Conservation (phyloP, 2,113 vertebrate species). For the Indicator indicator region DNA sequence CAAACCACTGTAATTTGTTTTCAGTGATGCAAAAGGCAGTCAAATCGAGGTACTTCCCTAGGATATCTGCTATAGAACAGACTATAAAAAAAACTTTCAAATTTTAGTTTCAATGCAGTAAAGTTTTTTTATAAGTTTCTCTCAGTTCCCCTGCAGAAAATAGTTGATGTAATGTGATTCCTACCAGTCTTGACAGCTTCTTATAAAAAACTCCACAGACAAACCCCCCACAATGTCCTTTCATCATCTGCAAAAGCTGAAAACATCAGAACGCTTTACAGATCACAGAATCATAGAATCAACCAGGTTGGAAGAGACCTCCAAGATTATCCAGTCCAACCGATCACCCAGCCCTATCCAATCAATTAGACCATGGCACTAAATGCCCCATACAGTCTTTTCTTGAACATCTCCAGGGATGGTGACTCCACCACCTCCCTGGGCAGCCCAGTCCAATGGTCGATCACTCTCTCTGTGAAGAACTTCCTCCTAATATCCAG, state of each 20-base stretch:
- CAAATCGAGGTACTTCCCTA: conserved; percentile 31
- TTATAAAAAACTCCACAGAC: neutral
- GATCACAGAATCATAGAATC: too few species aligned
- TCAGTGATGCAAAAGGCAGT: conserved; percentile 28
- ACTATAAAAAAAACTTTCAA: conserved; percentile 11
- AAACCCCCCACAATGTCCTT: neutral
- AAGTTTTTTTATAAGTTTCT: neutral
- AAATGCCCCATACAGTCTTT: too few species aligned
- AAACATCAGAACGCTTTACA: neutral
- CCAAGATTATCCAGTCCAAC: too few species aligned
- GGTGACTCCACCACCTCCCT: too few species aligned
- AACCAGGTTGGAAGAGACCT: too few species aligned
- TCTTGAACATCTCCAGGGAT: too few species aligned
- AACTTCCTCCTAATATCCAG: too few species aligned
- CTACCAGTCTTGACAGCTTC: neutral
- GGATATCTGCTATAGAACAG: neutral
- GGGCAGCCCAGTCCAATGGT: too few species aligned
- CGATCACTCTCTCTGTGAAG: too few species aligned
- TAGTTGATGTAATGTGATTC: neutral
- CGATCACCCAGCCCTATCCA: too few species aligned
- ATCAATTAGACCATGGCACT: too few species aligned
- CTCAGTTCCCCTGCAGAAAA: conserved; percentile 6
- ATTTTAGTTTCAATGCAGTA: conserved; percentile 20
- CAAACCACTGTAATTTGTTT: conserved; percentile 13
- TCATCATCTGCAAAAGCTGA: neutral